Evolutionary conservation across 2,113 vertebrate genomes (phyloP).

Genomic region (Larimichthys polyactis): DNA sequence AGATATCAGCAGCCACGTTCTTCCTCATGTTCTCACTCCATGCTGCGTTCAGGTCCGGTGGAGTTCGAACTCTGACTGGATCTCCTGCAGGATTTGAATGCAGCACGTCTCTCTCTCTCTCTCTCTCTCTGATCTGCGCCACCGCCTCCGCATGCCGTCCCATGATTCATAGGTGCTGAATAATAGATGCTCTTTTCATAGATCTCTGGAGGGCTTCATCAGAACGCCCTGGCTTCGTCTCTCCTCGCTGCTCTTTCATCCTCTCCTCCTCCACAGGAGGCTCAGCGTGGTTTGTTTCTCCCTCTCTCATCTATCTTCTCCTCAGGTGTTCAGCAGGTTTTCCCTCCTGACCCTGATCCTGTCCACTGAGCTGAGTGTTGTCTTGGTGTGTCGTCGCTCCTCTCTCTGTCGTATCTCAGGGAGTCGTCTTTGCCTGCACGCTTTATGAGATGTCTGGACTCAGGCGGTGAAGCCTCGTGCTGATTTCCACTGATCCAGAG

Average conservation of each 20-base stretch:
- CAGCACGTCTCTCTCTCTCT: constrained; percentile 9
- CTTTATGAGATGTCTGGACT: not conserved
- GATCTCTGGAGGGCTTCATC: constrained; percentile 65
- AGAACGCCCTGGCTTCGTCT: not conserved
- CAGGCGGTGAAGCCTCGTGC: not conserved
- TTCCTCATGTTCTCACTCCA: too few species aligned
- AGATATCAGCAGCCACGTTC: not conserved
- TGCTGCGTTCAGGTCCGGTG: not conserved
- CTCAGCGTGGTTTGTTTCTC: constrained; percentile 20
- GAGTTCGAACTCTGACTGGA: not conserved
- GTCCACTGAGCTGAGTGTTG: not conserved
- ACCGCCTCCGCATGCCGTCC: constrained; percentile 28
- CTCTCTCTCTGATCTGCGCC: constrained; percentile 49
- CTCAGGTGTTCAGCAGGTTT: not conserved
- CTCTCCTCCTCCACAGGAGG: constrained; percentile 11
- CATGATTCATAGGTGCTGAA: constrained; percentile 77
- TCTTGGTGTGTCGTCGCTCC: not conserved
- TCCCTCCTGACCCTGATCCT: not conserved
- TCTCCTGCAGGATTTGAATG: constrained; percentile 37
- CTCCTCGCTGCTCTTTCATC: constrained; percentile 47
- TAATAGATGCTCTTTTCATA: constrained; percentile 69
- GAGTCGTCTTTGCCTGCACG: not conserved
- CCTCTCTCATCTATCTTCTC: not conserved
- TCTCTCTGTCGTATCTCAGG: not conserved
- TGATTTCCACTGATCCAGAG: constrained; percentile 10